These are phyloP conservation scores for Vanacampus margaritifer DNA, from an alignment of 2,113 vertebrate species.

Conservation along the genomic window DNA sequence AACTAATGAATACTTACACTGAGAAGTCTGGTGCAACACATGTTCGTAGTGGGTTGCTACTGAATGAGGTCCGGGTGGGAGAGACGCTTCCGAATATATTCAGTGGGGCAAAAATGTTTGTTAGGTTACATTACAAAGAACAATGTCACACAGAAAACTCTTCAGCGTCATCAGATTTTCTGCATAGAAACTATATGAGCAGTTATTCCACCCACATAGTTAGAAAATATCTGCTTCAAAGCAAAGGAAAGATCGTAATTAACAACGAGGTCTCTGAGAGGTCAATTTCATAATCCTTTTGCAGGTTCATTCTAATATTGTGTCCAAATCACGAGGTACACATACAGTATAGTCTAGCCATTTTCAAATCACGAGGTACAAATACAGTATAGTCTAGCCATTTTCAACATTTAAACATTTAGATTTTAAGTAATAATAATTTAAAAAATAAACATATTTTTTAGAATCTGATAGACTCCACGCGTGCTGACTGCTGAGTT, in stretches of 20 bases:
- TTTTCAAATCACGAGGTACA: no score
- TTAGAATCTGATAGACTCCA: no score
- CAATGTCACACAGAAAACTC: background rate
- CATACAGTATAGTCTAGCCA: no score
- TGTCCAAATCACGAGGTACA: no score
- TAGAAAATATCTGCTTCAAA: background rate
- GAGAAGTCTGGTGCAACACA: slow-evolving; percentile 64
- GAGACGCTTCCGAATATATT: slow-evolving; percentile 13
- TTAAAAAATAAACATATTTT: no score
- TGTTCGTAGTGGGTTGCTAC: slow-evolving; percentile 61
- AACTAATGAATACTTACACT: slow-evolving; percentile 68
- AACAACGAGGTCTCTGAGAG: no score
- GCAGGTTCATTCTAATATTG: background rate
- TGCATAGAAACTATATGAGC: background rate
- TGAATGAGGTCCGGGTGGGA: slow-evolving; percentile 33
- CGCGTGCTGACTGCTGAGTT: no score
- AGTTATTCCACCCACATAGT: background rate
- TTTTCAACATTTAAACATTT: no score
- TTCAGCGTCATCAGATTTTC: background rate
- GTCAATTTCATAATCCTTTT: background rate
- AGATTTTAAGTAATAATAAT: no score
- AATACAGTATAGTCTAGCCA: no score
- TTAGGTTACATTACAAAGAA: background rate
- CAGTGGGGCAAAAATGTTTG: background rate
- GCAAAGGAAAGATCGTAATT: background rate